These are phyloP conservation scores for Orthonyx spaldingii DNA, from an alignment of 2,113 vertebrate genomes.

Conservation along the genomic window DNA sequence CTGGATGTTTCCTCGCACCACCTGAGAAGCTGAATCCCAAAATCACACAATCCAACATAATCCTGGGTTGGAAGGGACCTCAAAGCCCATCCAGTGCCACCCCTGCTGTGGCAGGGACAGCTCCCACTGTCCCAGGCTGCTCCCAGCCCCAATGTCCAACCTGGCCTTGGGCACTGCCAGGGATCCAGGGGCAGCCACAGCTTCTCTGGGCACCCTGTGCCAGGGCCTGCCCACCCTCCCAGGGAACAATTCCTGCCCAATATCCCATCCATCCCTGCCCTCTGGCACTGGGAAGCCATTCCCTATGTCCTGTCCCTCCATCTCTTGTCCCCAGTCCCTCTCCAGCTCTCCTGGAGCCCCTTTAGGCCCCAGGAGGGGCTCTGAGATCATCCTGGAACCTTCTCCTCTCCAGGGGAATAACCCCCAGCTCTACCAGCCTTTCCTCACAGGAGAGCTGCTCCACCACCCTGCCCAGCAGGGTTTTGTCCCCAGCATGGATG, in stretches of 20 bases:
- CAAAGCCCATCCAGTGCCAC: fast-evolving
- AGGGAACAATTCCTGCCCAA: background rate
- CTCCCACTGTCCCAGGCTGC: background rate
- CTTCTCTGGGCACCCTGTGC: background rate
- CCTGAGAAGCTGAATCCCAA: background rate
- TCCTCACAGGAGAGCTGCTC: background rate
- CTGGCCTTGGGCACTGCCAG: background rate
- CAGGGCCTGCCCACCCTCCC: background rate
- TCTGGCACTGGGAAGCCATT: background rate
- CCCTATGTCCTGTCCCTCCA: background rate
- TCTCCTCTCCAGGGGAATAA: fast-evolving
- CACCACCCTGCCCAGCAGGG: background rate
- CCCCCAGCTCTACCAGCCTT: background rate
- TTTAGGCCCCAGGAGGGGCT: fast-evolving
- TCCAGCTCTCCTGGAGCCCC: background rate
- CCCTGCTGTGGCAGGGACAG: background rate
- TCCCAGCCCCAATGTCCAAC: background rate
- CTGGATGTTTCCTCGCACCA: fast-evolving
- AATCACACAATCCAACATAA: background rate
- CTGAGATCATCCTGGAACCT: background rate
- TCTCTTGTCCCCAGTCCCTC: background rate
- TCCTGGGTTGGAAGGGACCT: background rate
- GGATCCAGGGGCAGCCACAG: background rate
- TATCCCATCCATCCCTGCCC: background rate
- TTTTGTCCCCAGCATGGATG: background rate